Evolutionary conservation across 1,140 invertebrate genomes (phyloP), one percentile per base, ranked within the genome.

Genomic region (Cotesia glomerata): DNA sequence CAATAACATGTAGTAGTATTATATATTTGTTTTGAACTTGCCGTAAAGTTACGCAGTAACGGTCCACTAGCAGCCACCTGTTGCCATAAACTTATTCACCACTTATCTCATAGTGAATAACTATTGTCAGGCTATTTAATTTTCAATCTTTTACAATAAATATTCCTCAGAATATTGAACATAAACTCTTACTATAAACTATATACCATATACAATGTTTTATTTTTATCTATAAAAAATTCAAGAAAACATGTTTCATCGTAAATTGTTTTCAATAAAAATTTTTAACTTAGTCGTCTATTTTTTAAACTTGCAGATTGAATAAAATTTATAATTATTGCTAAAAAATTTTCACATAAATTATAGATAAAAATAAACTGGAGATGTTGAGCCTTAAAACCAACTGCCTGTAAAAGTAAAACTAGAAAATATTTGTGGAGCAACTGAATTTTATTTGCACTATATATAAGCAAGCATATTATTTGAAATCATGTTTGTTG

Each of bases 11-110:
- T 26, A 39, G n/a, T 45, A n/a, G n/a, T 36, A 39, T 3, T 32
- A 62, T 45, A 34, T 18, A 70, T 70, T 62, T 72, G 72, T 78
- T 84, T 71, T 81, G 80, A 84, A 76, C 78, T 83, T 64, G 76
- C 81, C 82, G 79, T 85, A 83, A 82, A 84, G 80, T 80, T 78
- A 80, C 83, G 83, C 86, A 80, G 77, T 83, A 74, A 78, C 77
- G 81, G 81, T 82, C 79, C 78, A 85, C 85, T 86, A 81, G 80
- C 81, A 73, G 78, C 85, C 85, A 86, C 85, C 85, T 86, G 85
- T 87, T 86, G 85, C 79, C 78, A 80, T 79, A 79, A 86, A 85
- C 84, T 45, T 81, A 85, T 87, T 85, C 85, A 85, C 82, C 81
- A 81, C 77, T 77, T 69, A 63, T 66, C 58, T 69, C 65, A 68